Evolutionary conservation across 2,888 invertebrate genomes (phyloP).

Genomic region (Plebejus melissa): DNA sequence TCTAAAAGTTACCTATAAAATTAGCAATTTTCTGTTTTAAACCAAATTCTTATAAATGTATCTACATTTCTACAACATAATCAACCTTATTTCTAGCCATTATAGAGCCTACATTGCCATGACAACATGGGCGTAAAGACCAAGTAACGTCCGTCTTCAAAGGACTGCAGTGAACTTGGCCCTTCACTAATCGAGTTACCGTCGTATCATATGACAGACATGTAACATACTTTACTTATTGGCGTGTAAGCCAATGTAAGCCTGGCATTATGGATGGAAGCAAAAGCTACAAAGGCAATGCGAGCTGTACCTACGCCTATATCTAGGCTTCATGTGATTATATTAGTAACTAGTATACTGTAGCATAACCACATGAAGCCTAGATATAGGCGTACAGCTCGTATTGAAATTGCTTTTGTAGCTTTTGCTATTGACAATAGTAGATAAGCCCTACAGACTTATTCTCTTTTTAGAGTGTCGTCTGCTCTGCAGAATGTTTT

Average conservation of each 20-base stretch:
- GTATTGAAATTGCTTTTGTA: background rate
- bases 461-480: background rate
- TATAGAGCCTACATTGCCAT: background rate
- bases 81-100: background rate
- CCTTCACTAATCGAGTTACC: background rate
- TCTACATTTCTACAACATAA: background rate
- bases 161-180: background rate
- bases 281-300: background rate
- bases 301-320: background rate
- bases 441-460: no score
- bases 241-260: background rate
- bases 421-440: background rate
- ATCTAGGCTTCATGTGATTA: constrained; percentile 36
- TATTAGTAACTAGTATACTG: constrained; percentile 25
- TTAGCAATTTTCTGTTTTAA: background rate
- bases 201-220: background rate
- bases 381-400: background rate
- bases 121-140: background rate
- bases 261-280: background rate
- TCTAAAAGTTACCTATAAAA: background rate
- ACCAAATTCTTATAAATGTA: background rate
- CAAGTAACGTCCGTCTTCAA: background rate
- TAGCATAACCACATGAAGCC: constrained; percentile 36
- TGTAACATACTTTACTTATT: constrained; percentile 16
- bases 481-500: background rate